Conservation (phyloP, 2,888 invertebrate genomes). For the Agelastica alni region DNA sequence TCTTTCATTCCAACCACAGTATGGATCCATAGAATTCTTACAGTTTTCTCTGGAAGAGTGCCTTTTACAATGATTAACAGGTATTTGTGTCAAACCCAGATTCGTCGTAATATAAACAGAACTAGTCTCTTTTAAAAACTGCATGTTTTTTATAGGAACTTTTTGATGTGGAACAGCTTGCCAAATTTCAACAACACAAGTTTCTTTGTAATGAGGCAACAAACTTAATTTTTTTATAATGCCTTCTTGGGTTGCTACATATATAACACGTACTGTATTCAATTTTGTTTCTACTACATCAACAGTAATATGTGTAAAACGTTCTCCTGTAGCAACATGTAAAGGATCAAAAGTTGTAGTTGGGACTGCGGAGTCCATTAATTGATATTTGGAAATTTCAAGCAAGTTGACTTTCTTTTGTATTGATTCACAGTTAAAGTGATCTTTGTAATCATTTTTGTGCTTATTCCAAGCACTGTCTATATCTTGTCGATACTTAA, state of each 20-base stretch:
- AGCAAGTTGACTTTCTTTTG: conserved; percentile 54
- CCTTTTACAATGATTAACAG: conserved; percentile 77
- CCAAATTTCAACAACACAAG: conserved; percentile 87
- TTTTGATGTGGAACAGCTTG: conserved; percentile 65
- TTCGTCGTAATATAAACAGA: conserved; percentile 78
- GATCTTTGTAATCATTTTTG: conserved; percentile 61
- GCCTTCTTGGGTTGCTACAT: conserved; percentile 77
- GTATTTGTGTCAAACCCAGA: conserved; percentile 70
- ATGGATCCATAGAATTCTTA: conserved; percentile 85
- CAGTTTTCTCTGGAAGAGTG: conserved; percentile 74
- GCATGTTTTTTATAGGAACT: conserved; percentile 68
- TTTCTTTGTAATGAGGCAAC: conserved; percentile 68
- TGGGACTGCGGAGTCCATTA: conserved; percentile 87
- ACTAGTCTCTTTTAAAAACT: conserved; percentile 80
- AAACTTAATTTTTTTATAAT: conserved; percentile 80
- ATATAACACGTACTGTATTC: conserved; percentile 74
- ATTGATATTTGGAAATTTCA: conserved; percentile 76
- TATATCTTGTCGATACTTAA: conserved; percentile 79
- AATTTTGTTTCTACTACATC: conserved; percentile 76
- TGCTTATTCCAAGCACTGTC: conserved; percentile 78
- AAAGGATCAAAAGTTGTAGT: conserved; percentile 72
- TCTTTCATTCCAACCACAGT: conserved; percentile 91
- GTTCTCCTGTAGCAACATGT: conserved; percentile 70
- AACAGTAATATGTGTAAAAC: conserved; percentile 79
- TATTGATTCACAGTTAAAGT: conserved; percentile 65